Conservation (phyloP, 1,140 invertebrate genomes). For the Cydia splendana region DNA sequence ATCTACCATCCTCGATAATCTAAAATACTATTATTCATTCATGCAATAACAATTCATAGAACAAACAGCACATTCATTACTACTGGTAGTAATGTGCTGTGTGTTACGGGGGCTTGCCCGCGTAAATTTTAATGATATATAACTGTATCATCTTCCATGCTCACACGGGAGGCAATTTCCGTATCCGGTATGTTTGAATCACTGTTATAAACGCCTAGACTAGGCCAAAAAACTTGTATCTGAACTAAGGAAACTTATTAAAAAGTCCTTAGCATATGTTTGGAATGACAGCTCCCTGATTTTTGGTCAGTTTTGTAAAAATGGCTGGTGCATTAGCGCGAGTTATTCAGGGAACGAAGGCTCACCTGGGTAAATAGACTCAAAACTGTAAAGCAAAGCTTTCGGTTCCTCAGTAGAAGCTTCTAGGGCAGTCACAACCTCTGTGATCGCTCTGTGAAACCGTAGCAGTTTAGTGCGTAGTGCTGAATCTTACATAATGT, state of each 20-base stretch:
- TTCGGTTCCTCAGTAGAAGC: not conserved
- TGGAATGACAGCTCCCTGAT: conserved; percentile 42
- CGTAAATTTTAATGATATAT: too few relatives aligned
- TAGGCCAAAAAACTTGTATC: not conserved
- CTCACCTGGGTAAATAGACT: conserved; percentile 80
- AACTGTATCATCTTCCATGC: too few relatives aligned
- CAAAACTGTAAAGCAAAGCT: not conserved
- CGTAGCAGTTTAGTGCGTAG: conserved; percentile 43
- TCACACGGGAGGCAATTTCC: too few relatives aligned
- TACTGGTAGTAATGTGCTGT: too few relatives aligned
- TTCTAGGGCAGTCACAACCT: not conserved
- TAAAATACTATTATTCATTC: too few relatives aligned
- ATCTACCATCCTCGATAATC: too few relatives aligned
- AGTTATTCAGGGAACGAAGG: conserved; percentile 77
- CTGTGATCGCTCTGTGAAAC: not conserved
- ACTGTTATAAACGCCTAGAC: not conserved
- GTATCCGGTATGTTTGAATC: not conserved
- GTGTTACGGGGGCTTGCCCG: too few relatives aligned
- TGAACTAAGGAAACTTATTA: not conserved
- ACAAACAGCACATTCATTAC: too few relatives aligned
- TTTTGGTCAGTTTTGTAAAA: conserved; percentile 57
- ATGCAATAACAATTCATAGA: too few relatives aligned
- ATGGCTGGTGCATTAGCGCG: conserved; percentile 84
- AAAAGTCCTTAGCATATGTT: conserved; percentile 28
- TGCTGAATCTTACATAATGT: conserved; percentile 68